phyloP scores from a whole-genome alignment of 2,113 vertebrate genomes.

The Chiloscyllium plagiosum region DNA sequence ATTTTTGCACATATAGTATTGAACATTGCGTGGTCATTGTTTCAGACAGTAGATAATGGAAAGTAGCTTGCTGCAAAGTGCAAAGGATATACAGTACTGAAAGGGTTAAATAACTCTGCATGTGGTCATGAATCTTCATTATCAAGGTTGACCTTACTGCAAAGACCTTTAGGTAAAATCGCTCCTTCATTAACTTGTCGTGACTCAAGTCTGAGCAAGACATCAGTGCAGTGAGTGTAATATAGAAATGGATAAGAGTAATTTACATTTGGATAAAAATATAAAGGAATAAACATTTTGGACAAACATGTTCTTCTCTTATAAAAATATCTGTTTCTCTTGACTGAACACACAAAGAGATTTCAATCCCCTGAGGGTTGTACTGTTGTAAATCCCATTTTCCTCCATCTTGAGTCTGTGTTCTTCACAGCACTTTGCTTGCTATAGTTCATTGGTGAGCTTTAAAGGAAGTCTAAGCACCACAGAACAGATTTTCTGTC shows the following conservation, averaged over 20 bases:
- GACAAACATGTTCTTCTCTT: constrained; percentile 74
- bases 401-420: constrained; percentile 46
- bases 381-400: constrained; percentile 42
- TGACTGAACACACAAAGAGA: constrained; percentile 61
- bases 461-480: constrained; percentile 54
- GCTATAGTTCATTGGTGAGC: constrained; percentile 57
- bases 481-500: constrained; percentile 61
- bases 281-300: constrained; percentile 75
- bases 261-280: constrained; percentile 61
- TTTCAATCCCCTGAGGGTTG: constrained; percentile 88
- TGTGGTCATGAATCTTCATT: not conserved
- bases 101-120: constrained; percentile 11
- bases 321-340: constrained; percentile 78
- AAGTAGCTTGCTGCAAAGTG: constrained; percentile 25
- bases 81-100: constrained; percentile 34
- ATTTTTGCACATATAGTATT: not conserved
- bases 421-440: constrained; percentile 59
- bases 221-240: constrained; percentile 94
- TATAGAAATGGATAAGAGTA: constrained; percentile 73
- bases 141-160: constrained; percentile 20
- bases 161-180: constrained; percentile 23
- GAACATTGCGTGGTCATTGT: not conserved
- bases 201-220: constrained; percentile 58
- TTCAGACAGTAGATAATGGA: constrained; percentile 22
- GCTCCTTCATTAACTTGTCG: constrained; percentile 40